A percentile compares a stretch with the other conserved stretches of the same genome.
These are phyloP conservation scores for Lutjanus campechanus DNA, from an alignment of 2,797 vertebrate species.

Conservation along the genomic window DNA sequence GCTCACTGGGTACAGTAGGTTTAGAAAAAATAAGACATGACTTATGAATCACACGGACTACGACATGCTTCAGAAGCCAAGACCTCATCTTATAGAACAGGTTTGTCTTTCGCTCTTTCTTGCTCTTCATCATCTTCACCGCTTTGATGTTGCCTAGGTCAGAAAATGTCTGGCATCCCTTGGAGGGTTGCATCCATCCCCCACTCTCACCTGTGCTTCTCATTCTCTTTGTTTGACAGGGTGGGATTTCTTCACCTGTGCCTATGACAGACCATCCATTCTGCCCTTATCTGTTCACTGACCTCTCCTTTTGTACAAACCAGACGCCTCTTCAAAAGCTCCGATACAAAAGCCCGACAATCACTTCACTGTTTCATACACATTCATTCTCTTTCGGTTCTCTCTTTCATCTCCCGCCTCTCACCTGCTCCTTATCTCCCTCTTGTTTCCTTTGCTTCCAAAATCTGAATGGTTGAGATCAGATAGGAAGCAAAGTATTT, in stretches of 20 bases:
- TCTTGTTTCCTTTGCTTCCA: slow-evolving; percentile 24
- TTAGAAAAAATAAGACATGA: too few species aligned
- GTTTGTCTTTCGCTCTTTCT: not conserved
- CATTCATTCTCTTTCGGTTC: slow-evolving; percentile 29
- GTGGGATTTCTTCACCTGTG: slow-evolving; percentile 42
- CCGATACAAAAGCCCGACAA: slow-evolving; percentile 33
- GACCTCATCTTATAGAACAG: not conserved
- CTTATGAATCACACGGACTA: too few species aligned
- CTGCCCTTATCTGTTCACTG: slow-evolving; percentile 44
- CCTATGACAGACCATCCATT: slow-evolving; percentile 34
- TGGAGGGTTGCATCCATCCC: slow-evolving; percentile 25
- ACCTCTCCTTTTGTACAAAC: slow-evolving; percentile 49
- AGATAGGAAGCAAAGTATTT: slow-evolving; percentile 9
- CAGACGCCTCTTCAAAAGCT: slow-evolving; percentile 55
- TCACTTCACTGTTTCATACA: slow-evolving; percentile 37
- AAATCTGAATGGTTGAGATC: slow-evolving; percentile 17
- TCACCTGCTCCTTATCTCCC: slow-evolving; percentile 32
- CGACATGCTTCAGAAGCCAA: not conserved
- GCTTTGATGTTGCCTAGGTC: slow-evolving; percentile 27
- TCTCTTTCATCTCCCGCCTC: slow-evolving; percentile 48
- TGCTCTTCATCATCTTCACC: slow-evolving; percentile 14
- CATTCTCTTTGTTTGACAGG: slow-evolving; percentile 49
- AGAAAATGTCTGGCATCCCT: slow-evolving; percentile 37
- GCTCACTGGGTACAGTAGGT: too few species aligned
- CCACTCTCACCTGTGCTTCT: slow-evolving; percentile 30